These are phyloP conservation scores for Amblyteles armatorius DNA, from an alignment of 2,888 invertebrate genomes.

Conservation along the genomic window DNA sequence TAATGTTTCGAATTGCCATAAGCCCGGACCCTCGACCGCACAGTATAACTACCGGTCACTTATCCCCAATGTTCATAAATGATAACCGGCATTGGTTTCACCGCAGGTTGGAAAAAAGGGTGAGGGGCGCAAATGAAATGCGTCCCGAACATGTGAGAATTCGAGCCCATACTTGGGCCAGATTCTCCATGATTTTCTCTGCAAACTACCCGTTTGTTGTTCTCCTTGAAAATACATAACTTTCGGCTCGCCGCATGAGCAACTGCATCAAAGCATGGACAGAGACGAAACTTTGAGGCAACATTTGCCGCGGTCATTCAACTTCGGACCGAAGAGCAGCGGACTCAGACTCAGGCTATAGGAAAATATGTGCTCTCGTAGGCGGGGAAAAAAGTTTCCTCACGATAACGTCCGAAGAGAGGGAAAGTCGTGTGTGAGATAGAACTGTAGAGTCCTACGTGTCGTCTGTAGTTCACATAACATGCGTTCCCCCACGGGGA, in stretches of 20 bases:
- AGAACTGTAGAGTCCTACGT: conserved; percentile 14
- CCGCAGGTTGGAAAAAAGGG: neutral
- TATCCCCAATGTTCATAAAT: conserved; percentile 80
- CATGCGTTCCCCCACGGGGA: conserved; percentile 18
- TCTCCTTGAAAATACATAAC: neutral
- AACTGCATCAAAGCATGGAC: neutral
- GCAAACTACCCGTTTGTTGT: neutral
- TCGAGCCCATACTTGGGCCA: neutral
- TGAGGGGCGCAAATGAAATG: neutral
- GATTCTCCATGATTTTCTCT: neutral
- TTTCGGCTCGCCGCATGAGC: conserved; percentile 13
- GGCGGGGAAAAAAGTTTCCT: conserved; percentile 54
- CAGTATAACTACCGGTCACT: conserved; percentile 46
- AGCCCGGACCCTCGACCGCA: conserved; percentile 68
- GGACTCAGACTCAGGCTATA: conserved; percentile 42
- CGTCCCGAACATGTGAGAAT: neutral
- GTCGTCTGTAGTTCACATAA: neutral
- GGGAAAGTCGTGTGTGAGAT: conserved; percentile 56
- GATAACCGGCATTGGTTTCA: conserved; percentile 71
- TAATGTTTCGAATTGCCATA: conserved; percentile 83
- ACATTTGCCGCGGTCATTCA: conserved; percentile 52
- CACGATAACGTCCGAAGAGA: conserved; percentile 59
- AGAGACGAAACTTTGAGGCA: conserved; percentile 19
- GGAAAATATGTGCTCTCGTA: conserved; percentile 47
- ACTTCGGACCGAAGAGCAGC: conserved; percentile 25